Evolutionary conservation across 2,888 invertebrate species (phyloP).

Genomic region (Melanargia galathea): DNA sequence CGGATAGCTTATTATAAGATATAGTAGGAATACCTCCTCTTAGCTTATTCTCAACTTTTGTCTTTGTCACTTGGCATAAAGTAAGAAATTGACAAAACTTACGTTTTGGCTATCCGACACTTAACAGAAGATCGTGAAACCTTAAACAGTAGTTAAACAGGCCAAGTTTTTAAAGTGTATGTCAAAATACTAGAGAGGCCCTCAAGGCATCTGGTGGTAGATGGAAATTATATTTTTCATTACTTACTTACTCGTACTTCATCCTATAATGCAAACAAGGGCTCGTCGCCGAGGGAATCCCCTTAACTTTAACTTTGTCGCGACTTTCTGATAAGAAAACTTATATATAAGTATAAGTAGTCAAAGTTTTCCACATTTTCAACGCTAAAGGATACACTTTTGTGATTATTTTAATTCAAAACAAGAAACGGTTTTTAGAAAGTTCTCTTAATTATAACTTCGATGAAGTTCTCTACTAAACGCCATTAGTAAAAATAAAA

Average conservation of each 20-base stretch:
- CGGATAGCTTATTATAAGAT: too few relatives aligned
- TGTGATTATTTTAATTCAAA: constrained; percentile 2
- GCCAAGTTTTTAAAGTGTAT: too few relatives aligned
- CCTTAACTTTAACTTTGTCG: constrained; percentile 1
- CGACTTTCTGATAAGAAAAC: constrained; percentile 6
- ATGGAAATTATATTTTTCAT: neutral
- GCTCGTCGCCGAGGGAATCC: neutral
- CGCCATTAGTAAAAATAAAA: too few relatives aligned
- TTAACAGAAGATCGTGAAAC: too few relatives aligned
- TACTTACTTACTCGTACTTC: neutral
- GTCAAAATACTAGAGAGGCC: neutral
- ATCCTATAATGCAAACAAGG: neutral
- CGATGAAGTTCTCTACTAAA: too few relatives aligned
- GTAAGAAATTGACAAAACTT: too few relatives aligned
- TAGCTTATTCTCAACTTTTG: too few relatives aligned
- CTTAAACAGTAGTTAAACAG: too few relatives aligned
- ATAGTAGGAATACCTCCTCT: too few relatives aligned
- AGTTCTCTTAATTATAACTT: too few relatives aligned
- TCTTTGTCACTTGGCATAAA: too few relatives aligned
- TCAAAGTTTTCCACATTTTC: neutral
- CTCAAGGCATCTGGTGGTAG: neutral
- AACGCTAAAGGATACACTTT: neutral
- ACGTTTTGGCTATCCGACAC: too few relatives aligned
- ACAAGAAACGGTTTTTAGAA: neutral
- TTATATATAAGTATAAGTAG: neutral